These are phyloP conservation scores for Symphodus melops DNA, from an alignment of 2,113 vertebrate genomes.

Conservation along the genomic window DNA sequence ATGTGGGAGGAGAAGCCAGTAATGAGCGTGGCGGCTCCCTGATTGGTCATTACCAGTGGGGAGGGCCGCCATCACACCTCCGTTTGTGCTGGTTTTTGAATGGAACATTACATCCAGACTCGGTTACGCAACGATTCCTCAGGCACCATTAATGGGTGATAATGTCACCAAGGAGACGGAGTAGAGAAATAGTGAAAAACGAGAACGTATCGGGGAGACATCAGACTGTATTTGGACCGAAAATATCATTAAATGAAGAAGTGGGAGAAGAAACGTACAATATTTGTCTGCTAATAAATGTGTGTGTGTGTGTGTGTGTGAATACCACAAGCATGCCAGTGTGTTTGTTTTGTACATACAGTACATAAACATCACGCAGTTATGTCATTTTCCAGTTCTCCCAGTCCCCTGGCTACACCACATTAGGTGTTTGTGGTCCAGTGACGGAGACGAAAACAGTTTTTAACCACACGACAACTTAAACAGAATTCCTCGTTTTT, in stretches of 20 bases:
- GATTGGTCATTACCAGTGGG: slow-evolving; percentile 64
- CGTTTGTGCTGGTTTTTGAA: slow-evolving; percentile 55
- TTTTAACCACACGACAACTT: slow-evolving; percentile 3
- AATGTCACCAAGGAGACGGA: slow-evolving; percentile 47
- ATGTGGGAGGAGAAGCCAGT: slow-evolving; percentile 60
- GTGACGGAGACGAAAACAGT: slow-evolving; percentile 5
- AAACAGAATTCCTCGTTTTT: neutral
- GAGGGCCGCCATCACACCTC: slow-evolving; percentile 62
- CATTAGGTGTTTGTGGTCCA: slow-evolving; percentile 22
- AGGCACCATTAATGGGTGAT: slow-evolving; percentile 49
- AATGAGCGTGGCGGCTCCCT: slow-evolving; percentile 50
- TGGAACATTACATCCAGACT: slow-evolving; percentile 73
- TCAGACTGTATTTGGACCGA: slow-evolving; percentile 18
- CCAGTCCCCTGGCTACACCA: neutral
- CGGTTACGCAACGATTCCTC: slow-evolving; percentile 68
- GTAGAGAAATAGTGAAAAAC: slow-evolving; percentile 35
- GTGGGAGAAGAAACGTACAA: neutral
- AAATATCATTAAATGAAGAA: slow-evolving; percentile 31
- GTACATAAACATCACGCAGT: slow-evolving; percentile 40
- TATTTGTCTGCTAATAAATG: neutral
- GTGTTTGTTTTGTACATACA: slow-evolving; percentile 49
- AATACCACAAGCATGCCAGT: slow-evolving; percentile 23
- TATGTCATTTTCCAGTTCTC: slow-evolving; percentile 23
- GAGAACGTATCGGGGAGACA: slow-evolving; percentile 11
- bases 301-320: slow-evolving; percentile 42